Base-by-base conservation (phyloP, 64 coral and sea anemone species). In the Stylophora pistillata region DNA sequence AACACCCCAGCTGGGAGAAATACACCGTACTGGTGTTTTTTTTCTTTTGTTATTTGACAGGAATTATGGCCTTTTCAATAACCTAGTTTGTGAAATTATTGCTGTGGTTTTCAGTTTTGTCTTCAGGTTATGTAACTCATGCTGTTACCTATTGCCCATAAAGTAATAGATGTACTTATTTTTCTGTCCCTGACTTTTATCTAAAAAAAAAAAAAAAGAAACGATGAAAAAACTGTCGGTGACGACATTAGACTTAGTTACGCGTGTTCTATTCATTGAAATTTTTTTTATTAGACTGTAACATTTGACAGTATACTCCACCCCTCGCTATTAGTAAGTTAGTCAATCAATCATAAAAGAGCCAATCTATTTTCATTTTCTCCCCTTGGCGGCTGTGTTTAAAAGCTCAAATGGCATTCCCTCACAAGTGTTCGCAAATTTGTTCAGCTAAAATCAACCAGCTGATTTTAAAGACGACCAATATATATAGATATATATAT, bases 1-100 rank as follows among this genome's bases (percentile, higher is more conserved):
- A 73, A 76, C 13, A 76, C 73, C 23, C 32, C 73, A 76, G 73
- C 73, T 76, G 73, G n/a, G 73, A 25, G 33, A 37, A 76, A 53
- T 20, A 53, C 41, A 12, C 73, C 73, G 23, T 53, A 76, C 5
- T 54, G 32, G 64, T 21, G 64, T 3, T 21, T 68, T 21, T 68
- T 68, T 68, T 68, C 23, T 68, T 68, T 28, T 68, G 64, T 68
- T 25, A 68, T 68, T 68, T 68, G 64, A 68, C 64, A 25, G 21
- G 64, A 25, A 21, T 68, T 68, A 68, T 68, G 20, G 64, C 64
- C 12, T 25, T 23, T 68, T 68, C 64, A 28, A 25, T 68, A 25
- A 68, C 21, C 64, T 27, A 28, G 21, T 25, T 26, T 68, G 11
- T 25, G 26, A 25, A n/a, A 10, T n/a, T 25, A 21, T 68, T 11